phyloP scores from a whole-genome alignment of 2,797 vertebrate species.

The Tympanoctomys barrerae region DNA sequence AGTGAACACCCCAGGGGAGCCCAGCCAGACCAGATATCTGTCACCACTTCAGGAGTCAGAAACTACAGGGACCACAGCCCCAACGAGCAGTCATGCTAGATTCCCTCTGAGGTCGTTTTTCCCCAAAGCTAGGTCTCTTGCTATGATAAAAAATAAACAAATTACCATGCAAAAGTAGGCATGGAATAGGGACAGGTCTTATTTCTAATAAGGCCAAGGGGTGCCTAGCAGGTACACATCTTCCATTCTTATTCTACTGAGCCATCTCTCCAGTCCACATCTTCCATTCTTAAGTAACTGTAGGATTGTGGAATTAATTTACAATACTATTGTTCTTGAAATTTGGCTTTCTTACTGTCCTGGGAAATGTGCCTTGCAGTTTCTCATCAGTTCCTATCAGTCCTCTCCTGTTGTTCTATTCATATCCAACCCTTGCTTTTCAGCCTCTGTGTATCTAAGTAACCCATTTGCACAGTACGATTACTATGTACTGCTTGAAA shows the following conservation, averaged over 20 bases:
- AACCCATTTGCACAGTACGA: neutral
- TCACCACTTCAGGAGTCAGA: neutral
- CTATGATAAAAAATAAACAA: constrained; percentile 1
- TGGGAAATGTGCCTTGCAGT: neutral
- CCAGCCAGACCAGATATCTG: neutral
- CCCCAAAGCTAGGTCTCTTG: neutral
- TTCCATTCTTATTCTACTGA: neutral
- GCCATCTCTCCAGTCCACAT: too few species aligned
- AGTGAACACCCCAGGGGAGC: neutral
- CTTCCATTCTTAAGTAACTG: neutral
- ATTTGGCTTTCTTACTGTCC: constrained; percentile 6
- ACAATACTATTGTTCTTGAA: constrained; percentile 37
- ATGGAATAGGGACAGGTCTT: neutral
- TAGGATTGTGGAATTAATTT: constrained; percentile 29
- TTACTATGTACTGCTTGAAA: neutral
- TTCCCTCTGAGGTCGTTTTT: neutral
- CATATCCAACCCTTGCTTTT: neutral
- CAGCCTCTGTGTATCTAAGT: neutral
- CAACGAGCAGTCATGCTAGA: neutral
- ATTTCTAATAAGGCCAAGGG: neutral
- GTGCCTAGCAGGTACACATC: neutral
- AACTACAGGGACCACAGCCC: neutral
- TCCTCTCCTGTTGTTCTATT: neutral
- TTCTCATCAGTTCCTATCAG: neutral
- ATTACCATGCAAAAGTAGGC: neutral